phyloP scores from a whole-genome alignment of 53 echinoderm and acorn worm species.

The Paracentrotus lividus region DNA sequence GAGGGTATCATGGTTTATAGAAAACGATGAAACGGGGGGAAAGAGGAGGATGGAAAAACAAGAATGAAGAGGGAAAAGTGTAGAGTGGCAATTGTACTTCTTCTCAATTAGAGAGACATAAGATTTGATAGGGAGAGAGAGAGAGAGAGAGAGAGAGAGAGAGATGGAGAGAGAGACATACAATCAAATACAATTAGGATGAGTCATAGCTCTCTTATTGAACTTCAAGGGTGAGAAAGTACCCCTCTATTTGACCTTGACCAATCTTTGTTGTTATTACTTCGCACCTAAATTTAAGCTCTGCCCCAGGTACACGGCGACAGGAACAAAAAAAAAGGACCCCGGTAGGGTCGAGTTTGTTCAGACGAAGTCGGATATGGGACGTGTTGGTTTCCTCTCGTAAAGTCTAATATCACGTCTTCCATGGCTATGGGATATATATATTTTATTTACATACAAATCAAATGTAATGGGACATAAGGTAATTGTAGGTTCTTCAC shows the following conservation, averaged over 20 bases:
- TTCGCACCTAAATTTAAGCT: slow-evolving; percentile 16
- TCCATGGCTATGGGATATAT: not conserved
- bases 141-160: not conserved
- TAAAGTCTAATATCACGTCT: slow-evolving; percentile 2
- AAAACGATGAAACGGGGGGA: not conserved
- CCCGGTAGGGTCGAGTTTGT: not conserved
- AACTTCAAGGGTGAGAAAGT: slow-evolving; percentile 65
- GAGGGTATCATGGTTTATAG: not conserved
- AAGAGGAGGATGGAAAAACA: not conserved
- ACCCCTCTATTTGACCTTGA: slow-evolving; percentile 66
- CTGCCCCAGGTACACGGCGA: not conserved
- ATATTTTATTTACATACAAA: no score
- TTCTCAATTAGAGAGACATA: not conserved
- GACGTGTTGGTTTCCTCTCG: not conserved
- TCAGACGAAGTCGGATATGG: not conserved
- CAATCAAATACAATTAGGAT: not conserved
- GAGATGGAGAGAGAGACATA: not conserved
- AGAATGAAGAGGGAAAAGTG: not conserved
- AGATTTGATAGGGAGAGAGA: not conserved
- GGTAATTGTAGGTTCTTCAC: no score
- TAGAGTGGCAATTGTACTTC: not conserved
- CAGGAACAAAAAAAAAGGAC: not conserved
- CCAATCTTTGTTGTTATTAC: slow-evolving; percentile 49
- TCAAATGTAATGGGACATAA: no score
- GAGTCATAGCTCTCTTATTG: slow-evolving; percentile 28